Conservation (phyloP, 2,113 vertebrate species). For the Syngnathus typhle region DNA sequence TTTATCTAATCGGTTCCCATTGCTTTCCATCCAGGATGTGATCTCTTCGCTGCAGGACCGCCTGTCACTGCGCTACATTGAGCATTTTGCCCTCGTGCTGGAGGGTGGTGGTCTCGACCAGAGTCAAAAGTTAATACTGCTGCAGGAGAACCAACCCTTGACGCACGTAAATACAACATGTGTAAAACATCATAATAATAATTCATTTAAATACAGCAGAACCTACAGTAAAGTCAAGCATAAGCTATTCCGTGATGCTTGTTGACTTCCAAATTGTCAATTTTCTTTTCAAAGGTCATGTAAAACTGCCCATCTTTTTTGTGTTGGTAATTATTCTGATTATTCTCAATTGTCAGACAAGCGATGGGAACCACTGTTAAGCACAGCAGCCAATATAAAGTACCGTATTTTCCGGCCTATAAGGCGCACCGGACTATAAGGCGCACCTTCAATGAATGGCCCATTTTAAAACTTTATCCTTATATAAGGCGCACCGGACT, state of each 20-base stretch:
- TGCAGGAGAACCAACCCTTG: constrained; percentile 93
- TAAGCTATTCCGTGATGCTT: not conserved
- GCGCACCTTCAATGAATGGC: too few species aligned
- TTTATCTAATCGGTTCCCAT: constrained; percentile 18
- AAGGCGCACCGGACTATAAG: too few species aligned
- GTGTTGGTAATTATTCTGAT: not conserved
- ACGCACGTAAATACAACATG: constrained; percentile 70
- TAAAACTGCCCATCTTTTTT: not conserved
- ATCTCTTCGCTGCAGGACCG: constrained; percentile 95
- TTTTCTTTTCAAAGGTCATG: not conserved
- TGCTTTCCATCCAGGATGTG: constrained; percentile 78
- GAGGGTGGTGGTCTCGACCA: constrained; percentile 88
- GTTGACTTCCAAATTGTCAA: not conserved
- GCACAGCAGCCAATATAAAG: not conserved
- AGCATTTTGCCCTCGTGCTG: constrained; percentile 93
- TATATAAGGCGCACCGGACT: too few species aligned
- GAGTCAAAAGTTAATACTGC: constrained; percentile 84
- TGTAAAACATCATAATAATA: not conserved
- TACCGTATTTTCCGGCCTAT: too few species aligned
- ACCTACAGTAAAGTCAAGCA: not conserved
- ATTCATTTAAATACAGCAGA: not conserved
- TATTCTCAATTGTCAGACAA: not conserved
- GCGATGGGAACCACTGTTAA: not conserved
- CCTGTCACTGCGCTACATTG: constrained; percentile 92
- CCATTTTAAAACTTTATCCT: too few species aligned